Conservation (phyloP, 2,888 invertebrate species). For the Papilio elwesi region DNA sequence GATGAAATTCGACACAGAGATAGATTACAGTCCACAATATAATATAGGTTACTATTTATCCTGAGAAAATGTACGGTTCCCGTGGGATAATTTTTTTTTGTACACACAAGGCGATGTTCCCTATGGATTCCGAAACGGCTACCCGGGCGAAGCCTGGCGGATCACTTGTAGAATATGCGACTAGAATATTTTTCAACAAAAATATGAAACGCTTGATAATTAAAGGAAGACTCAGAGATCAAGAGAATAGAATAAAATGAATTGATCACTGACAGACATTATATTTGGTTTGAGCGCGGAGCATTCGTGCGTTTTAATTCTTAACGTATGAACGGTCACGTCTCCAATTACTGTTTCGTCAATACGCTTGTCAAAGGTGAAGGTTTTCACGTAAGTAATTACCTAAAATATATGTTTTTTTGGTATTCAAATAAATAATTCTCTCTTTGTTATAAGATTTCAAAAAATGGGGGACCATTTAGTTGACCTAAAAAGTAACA, state of each 20-base stretch:
- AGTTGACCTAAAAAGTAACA: too few species aligned
- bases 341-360: constrained; percentile 9
- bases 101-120: too few species aligned
- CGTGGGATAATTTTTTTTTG: too few species aligned
- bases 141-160: too few species aligned
- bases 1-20: too few species aligned
- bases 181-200: too few species aligned
- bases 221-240: background rate
- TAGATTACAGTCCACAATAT: too few species aligned
- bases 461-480: too few species aligned
- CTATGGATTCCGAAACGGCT: too few species aligned
- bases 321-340: constrained; percentile 6
- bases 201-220: background rate
- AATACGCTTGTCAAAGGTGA: background rate
- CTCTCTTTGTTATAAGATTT: background rate
- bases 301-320: constrained; percentile 16
- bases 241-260: constrained; percentile 1
- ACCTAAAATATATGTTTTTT: background rate
- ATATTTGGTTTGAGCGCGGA: background rate
- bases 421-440: background rate
- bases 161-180: too few species aligned
- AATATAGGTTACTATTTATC: too few species aligned
- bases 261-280: background rate
- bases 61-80: too few species aligned
- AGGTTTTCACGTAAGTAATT: background rate